Conservation (phyloP, 2,113 vertebrate species). For the Galemys pyrenaicus region DNA sequence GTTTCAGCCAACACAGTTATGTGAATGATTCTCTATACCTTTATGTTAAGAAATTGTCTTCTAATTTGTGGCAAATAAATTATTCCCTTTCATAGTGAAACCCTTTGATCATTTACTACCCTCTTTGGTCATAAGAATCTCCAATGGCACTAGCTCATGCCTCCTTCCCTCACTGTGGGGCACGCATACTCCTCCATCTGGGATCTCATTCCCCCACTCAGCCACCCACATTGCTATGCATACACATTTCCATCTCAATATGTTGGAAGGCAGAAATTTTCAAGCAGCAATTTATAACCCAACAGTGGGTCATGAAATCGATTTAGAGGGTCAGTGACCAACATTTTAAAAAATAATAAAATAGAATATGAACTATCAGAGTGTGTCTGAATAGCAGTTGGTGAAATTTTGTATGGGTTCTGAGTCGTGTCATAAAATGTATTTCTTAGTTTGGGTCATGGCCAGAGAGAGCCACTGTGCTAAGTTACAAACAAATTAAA, state of each 20-base stretch:
- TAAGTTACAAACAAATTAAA: background rate
- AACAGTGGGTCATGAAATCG: slow-evolving; percentile 25
- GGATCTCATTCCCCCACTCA: background rate
- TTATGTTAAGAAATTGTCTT: background rate
- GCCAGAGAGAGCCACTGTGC: background rate
- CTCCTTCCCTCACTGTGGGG: accelerated
- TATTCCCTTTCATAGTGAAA: background rate
- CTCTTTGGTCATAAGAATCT: background rate
- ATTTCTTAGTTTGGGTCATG: background rate
- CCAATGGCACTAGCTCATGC: accelerated
- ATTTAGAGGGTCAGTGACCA: slow-evolving; percentile 57
- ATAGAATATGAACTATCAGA: slow-evolving; percentile 10
- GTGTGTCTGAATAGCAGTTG: background rate
- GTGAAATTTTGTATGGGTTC: background rate
- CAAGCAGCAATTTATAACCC: background rate
- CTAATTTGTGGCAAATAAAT: background rate
- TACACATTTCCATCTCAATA: background rate
- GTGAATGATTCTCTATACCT: background rate
- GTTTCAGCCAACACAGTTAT: background rate
- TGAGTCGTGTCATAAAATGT: background rate
- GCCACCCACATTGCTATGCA: too few relatives aligned
- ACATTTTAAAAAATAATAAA: slow-evolving; percentile 11
- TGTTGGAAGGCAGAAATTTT: background rate
- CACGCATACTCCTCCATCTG: background rate
- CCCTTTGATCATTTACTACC: background rate